These are phyloP conservation scores for Reticulitermes lucifugus DNA, from an alignment of 2,888 invertebrate species.

Conservation along the genomic window DNA sequence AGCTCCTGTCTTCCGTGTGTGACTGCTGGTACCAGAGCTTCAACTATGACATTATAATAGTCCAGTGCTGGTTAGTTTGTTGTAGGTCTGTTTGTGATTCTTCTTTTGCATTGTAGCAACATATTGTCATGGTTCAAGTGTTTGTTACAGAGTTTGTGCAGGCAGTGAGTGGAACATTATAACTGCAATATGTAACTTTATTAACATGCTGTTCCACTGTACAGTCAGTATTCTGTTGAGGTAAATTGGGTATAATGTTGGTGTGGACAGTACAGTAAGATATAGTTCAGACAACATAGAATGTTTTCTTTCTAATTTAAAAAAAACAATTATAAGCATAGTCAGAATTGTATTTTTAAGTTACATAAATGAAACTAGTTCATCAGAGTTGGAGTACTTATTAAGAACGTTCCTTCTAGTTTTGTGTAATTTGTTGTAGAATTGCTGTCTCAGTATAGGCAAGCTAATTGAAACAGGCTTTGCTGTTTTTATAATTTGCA, in stretches of 20 bases:
- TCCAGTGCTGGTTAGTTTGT: neutral
- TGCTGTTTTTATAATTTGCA: neutral
- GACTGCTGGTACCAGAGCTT: neutral
- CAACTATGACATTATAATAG: neutral
- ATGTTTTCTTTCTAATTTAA: neutral
- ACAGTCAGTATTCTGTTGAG: neutral
- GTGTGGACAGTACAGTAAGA: neutral
- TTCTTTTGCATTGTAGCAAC: neutral
- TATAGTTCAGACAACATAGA: neutral
- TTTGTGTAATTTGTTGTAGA: neutral
- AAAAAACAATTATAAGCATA: neutral
- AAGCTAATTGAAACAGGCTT: neutral
- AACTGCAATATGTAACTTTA: no score
- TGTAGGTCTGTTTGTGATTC: neutral
- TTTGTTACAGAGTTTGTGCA: neutral
- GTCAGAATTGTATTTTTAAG: neutral
- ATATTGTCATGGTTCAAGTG: neutral
- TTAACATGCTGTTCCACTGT: neutral
- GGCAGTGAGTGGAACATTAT: neutral
- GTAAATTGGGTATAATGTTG: neutral
- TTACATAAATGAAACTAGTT: neutral
- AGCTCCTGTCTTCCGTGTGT: slow-evolving; percentile 40
- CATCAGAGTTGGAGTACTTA: neutral
- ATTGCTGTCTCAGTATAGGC: neutral
- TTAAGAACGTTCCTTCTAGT: neutral